Base-by-base conservation (phyloP, 2,113 vertebrate species). In the Phodopus roborovskii region DNA sequence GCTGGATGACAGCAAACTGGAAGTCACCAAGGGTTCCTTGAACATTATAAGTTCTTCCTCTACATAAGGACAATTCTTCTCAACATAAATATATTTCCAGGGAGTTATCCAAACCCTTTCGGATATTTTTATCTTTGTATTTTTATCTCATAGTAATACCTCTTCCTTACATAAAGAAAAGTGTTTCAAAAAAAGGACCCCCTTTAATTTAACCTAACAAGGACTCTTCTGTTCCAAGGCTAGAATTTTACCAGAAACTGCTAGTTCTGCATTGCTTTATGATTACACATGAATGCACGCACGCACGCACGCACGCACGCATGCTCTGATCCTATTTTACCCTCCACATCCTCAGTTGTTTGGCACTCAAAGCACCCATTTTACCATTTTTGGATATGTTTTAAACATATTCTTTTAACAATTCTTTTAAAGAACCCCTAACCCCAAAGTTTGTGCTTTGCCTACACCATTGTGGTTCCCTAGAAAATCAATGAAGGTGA, bases 121-220 rank as follows among this genome's bases (percentile, higher is more conserved):
- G 68, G 33, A 82, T n/a, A 71, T 39, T 39, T 39, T 71, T 71
- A 71, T 1, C 22, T 6, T 12, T 20, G 24, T 39, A 56, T 89
- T 92, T 95, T 95, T 79, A 84, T 92, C 39, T 48, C 15, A 0
- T 36, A 36, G 0, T 28, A 48, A 78, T 89, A 94, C 70, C 20
- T 78, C 93, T 74, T 86, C 91, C 93, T 79, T 74, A 66, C 78
- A 89, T 84, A 85, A 95, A 84, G 79, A 89, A 81, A 88, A 79
- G 36, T 79, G 22, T 24, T 90, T 96, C 91, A 92, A 96, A 83
- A 96, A 96, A 95, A 71, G 70, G 56, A 36, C 36, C 22, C 75
- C 48, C 74, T 90, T 90, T 58, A 70, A 83, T 87, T 96, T 45
- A 58, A 66, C 90, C 74, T 77, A 53, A 60, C 79, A 22, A 53